These are phyloP conservation scores for Poeciliopsis prolifica DNA, from an alignment of 2,113 vertebrate species.

Conservation along the genomic window DNA sequence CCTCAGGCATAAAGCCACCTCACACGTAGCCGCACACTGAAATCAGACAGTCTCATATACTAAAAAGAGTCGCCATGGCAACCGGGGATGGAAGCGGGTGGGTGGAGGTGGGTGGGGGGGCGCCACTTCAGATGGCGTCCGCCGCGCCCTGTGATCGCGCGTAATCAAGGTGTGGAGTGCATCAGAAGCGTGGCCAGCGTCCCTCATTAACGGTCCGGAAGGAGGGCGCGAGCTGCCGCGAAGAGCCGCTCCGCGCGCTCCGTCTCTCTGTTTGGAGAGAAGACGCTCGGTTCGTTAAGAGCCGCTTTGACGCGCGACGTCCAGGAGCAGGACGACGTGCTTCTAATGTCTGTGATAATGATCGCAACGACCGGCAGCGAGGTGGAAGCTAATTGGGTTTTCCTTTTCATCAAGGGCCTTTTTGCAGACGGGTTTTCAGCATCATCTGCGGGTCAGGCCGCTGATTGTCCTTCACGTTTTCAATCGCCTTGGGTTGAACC, in stretches of 20 bases:
- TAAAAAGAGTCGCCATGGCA: constrained; percentile 56
- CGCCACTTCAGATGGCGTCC: constrained; percentile 17
- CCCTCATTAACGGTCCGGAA: constrained; percentile 27
- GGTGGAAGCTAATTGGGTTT: neutral
- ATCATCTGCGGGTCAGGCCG: neutral
- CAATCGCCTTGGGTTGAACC: neutral
- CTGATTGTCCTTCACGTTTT: neutral
- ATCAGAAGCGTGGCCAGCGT: constrained; percentile 24
- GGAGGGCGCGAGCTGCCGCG: neutral
- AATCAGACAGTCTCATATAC: constrained; percentile 36
- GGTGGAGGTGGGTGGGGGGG: no score
- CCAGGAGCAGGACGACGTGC: no score
- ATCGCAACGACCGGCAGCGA: neutral
- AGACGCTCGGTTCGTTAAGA: constrained; percentile 14
- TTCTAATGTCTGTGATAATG: constrained; percentile 1
- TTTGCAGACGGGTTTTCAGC: neutral
- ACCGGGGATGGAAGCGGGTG: constrained; percentile 23
- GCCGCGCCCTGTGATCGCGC: constrained; percentile 35
- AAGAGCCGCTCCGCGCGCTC: neutral
- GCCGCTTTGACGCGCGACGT: constrained; percentile 34
- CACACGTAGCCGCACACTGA: constrained; percentile 2
- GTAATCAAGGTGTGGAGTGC: constrained; percentile 17
- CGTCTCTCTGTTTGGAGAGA: neutral
- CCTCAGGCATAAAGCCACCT: constrained; percentile 13
- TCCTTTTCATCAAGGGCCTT: neutral